phyloP scores from a whole-genome alignment of 1,140 invertebrate species.

The Hesperophylax magnus region DNA sequence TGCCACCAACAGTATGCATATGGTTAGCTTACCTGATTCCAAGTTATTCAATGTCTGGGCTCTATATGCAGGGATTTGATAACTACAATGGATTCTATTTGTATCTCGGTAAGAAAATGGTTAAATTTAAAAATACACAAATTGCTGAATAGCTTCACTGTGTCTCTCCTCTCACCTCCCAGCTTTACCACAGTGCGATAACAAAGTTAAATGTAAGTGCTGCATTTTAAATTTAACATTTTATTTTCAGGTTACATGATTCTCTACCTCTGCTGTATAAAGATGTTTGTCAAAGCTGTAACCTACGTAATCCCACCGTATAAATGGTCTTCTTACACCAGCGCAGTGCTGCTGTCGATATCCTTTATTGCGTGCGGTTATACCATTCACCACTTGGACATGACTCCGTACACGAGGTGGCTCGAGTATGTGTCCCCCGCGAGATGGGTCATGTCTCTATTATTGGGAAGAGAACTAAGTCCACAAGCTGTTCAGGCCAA shows the following conservation, averaged over 20 bases:
- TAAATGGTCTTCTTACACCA: conserved; percentile 72
- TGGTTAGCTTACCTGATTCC: conserved; percentile 88
- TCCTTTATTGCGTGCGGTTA: conserved; percentile 80
- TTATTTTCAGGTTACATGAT: conserved; percentile 79
- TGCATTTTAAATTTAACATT: too few species aligned
- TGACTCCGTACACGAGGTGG: conserved; percentile 78
- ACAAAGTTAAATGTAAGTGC: too few species aligned
- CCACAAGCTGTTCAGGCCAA: conserved; percentile 74
- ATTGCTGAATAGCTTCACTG: too few species aligned
- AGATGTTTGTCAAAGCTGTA: conserved; percentile 79
- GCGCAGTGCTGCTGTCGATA: conserved; percentile 76
- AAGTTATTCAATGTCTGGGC: conserved; percentile 90
- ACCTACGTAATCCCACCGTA: conserved; percentile 77
- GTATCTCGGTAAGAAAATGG: conserved; percentile 76
- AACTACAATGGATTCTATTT: conserved; percentile 80
- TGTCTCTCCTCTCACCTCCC: too few species aligned
- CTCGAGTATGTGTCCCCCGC: conserved; percentile 80
- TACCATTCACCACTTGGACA: conserved; percentile 79
- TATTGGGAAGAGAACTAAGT: conserved; percentile 78
- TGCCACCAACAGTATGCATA: conserved; percentile 76
- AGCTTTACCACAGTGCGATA: too few species aligned
- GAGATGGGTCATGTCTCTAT: conserved; percentile 79
- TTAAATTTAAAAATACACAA: too few species aligned
- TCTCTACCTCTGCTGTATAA: conserved; percentile 81
- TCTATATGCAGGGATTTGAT: conserved; percentile 77